phyloP scores from a whole-genome alignment of 2,113 vertebrate genomes.

The Madoqua kirkii region DNA sequence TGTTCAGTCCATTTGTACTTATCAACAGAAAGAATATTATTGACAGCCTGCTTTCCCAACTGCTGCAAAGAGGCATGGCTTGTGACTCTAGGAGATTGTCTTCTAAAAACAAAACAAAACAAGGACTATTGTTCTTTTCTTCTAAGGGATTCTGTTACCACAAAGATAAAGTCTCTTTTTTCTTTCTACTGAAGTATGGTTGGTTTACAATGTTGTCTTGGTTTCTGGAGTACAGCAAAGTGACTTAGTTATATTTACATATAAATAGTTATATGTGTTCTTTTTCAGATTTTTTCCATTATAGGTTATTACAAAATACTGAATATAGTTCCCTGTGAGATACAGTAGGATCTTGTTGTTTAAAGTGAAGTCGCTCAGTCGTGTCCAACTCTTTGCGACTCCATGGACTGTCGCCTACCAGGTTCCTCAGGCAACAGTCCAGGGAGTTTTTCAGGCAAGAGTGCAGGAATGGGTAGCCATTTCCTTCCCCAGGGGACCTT shows the following conservation, averaged over 20 bases:
- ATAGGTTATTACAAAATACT: background rate
- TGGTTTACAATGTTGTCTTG: background rate
- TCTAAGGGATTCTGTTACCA: background rate
- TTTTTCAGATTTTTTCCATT: background rate
- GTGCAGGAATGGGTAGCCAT: background rate
- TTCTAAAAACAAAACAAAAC: background rate
- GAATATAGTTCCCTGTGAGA: background rate
- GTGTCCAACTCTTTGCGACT: fast-evolving
- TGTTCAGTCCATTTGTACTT: background rate
- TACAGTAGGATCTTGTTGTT: background rate
- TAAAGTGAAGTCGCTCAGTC: background rate
- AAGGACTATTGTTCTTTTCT: background rate
- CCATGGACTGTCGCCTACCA: background rate
- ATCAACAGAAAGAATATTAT: background rate
- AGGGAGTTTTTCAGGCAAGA: background rate
- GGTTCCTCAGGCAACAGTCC: background rate
- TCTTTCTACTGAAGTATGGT: background rate
- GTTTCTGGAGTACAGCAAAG: background rate
- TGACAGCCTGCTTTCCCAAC: background rate
- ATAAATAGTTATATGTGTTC: background rate
- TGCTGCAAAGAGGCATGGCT: background rate
- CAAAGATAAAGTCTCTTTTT: background rate
- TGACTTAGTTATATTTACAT: background rate
- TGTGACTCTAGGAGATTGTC: background rate
- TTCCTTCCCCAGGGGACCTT: background rate